These are phyloP conservation scores for Ptilodon capucinus DNA, from an alignment of 2,888 invertebrate genomes.

Conservation along the genomic window DNA sequence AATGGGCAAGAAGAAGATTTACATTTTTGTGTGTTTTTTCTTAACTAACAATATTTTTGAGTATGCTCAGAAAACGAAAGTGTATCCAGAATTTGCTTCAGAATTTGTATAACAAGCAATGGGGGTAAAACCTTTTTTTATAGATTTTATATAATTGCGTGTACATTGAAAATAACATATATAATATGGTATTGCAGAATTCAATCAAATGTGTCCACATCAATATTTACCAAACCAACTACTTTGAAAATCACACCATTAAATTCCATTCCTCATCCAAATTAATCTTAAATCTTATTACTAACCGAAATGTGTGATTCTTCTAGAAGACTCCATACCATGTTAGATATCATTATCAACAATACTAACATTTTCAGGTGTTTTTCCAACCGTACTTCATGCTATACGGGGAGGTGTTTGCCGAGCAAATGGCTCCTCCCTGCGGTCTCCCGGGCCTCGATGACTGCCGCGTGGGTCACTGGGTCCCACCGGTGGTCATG, in stretches of 20 bases:
- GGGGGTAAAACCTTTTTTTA: no score
- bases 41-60: no score
- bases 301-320: background rate
- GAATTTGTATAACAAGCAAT: no score
- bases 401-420: conserved; percentile 99
- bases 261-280: background rate
- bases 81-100: no score
- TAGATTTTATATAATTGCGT: no score
- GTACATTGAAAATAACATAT: no score
- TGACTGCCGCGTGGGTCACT: conserved; percentile 92
- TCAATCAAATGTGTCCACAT: background rate
- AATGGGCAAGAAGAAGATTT: no score
- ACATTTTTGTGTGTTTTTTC: no score
- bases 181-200: background rate
- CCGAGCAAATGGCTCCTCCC: conserved; percentile 96
- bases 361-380: conserved; percentile 84
- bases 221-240: background rate
- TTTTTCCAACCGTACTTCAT: conserved; percentile 99
- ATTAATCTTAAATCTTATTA: background rate
- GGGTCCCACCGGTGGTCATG: conserved; percentile 98
- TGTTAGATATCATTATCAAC: conserved; percentile 15
- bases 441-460: conserved; percentile 90
- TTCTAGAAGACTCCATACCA: background rate
- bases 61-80: no score
- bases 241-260: background rate